These are phyloP conservation scores for Gallinago media DNA, from an alignment of 2,113 vertebrate species.

Conservation along the genomic window DNA sequence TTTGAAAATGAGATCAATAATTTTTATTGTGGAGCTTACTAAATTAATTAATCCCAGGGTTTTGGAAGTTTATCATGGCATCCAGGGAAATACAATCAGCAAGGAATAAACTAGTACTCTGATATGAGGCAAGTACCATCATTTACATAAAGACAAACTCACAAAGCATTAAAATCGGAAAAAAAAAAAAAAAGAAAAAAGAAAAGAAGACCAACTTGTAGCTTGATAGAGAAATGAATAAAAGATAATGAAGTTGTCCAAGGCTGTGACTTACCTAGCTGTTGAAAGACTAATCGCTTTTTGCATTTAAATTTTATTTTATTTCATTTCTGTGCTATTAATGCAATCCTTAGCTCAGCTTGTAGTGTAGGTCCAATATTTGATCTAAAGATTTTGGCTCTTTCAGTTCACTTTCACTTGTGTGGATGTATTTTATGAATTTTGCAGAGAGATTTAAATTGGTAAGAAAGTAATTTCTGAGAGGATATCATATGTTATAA, in stretches of 20 bases:
- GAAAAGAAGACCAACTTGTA: background rate
- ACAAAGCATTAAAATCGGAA: background rate
- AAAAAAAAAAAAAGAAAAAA: background rate
- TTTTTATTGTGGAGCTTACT: background rate
- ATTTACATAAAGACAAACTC: background rate
- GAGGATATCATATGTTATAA: background rate
- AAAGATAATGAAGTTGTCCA: background rate
- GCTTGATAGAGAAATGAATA: background rate
- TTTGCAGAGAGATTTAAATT: background rate
- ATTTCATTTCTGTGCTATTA: conserved; percentile 1
- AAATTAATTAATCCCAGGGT: background rate
- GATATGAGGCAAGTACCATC: background rate
- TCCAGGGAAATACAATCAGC: background rate
- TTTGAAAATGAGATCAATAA: background rate
- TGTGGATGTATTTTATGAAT: background rate
- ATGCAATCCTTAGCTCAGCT: background rate
- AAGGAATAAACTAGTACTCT: background rate
- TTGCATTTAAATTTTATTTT: background rate
- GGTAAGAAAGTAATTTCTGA: background rate
- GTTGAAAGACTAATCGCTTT: background rate
- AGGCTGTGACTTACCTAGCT: background rate
- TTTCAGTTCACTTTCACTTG: background rate
- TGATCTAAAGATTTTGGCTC: background rate
- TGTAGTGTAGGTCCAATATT: background rate
- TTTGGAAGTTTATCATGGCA: background rate